A percentile compares a stretch with the other conserved stretches of the same genome.
phyloP scores from a whole-genome alignment of 2,113 vertebrate species.

The Alethe diademata region DNA sequence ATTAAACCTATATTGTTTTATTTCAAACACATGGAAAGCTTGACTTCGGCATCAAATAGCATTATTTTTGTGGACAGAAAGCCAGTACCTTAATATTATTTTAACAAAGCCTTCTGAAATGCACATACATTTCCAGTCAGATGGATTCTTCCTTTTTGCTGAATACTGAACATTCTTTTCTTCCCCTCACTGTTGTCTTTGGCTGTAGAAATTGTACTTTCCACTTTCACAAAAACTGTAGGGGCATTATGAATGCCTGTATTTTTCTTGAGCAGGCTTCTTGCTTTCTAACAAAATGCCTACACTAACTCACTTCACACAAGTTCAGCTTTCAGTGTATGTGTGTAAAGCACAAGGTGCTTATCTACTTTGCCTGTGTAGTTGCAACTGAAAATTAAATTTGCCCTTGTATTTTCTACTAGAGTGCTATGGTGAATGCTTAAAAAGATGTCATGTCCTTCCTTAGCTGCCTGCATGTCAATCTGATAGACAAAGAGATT shows the following conservation, averaged over 20 bases:
- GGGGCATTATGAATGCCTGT: conserved; percentile 63
- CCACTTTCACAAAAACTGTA: conserved; percentile 73
- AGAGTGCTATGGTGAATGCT: background rate
- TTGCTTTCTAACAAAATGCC: conserved; percentile 64
- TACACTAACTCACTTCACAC: background rate
- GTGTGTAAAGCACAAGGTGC: background rate
- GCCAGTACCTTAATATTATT: conserved; percentile 53
- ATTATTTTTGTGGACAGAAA: conserved; percentile 28
- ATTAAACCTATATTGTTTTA: background rate
- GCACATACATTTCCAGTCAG: conserved; percentile 68
- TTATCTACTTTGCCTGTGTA: background rate
- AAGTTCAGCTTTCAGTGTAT: background rate
- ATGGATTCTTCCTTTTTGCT: conserved; percentile 74
- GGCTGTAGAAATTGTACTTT: conserved; percentile 73
- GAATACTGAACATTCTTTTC: conserved; percentile 78
- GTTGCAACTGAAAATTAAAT: background rate
- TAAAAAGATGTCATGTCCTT: conserved; percentile 11
- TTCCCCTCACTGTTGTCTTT: conserved; percentile 77
- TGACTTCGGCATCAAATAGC: background rate
- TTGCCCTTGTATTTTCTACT: background rate
- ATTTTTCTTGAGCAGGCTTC: conserved; percentile 60
- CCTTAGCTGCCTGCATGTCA: background rate
- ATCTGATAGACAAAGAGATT: background rate
- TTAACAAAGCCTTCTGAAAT: conserved; percentile 59
- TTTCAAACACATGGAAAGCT: background rate